A percentile compares a stretch with the other conserved stretches of the same genome.
These are phyloP conservation scores for Coleophora flavipennella DNA, from an alignment of 2,888 invertebrate species.

Conservation along the genomic window DNA sequence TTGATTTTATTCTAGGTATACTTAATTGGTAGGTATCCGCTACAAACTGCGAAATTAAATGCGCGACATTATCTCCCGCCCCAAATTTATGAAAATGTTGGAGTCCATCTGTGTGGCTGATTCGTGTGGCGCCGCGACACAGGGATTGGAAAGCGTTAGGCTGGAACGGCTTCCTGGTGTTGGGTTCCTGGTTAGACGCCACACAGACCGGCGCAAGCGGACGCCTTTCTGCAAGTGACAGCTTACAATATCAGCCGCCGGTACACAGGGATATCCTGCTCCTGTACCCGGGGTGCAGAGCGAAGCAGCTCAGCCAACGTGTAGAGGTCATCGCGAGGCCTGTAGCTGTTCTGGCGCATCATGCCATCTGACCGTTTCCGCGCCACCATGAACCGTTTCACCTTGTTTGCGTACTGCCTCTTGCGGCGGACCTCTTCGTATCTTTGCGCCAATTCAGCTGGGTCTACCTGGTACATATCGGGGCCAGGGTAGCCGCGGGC, in stretches of 20 bases:
- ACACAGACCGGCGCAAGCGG: slow-evolving; percentile 26
- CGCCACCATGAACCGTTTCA: slow-evolving; percentile 76
- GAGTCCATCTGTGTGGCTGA: not conserved
- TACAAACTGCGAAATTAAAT: slow-evolving; percentile 59
- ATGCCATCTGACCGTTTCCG: slow-evolving; percentile 64
- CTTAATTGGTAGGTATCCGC: slow-evolving; percentile 47
- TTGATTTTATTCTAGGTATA: slow-evolving; percentile 26
- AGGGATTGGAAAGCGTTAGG: slow-evolving; percentile 4
- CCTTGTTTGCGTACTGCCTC: slow-evolving; percentile 59
- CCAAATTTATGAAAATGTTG: slow-evolving; percentile 27
- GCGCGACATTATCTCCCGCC: slow-evolving; percentile 48
- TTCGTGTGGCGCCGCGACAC: not conserved
- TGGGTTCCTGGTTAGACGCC: slow-evolving; percentile 5
- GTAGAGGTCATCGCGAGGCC: slow-evolving; percentile 72
- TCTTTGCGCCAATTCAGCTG: slow-evolving; percentile 53
- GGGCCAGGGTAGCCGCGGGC: slow-evolving; percentile 57
- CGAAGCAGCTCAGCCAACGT: slow-evolving; percentile 73
- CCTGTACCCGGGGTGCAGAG: slow-evolving; percentile 65
- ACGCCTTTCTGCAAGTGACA: slow-evolving; percentile 24
- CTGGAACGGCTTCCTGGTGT: slow-evolving; percentile 10
- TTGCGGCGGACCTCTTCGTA: slow-evolving; percentile 65
- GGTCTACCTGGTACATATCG: slow-evolving; percentile 56
- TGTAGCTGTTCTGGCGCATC: slow-evolving; percentile 55
- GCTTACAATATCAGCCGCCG: slow-evolving; percentile 75
- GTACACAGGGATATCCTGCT: slow-evolving; percentile 72